Evolutionary conservation across 2,113 vertebrate genomes (phyloP).

Genomic region (Grantiella picta): DNA sequence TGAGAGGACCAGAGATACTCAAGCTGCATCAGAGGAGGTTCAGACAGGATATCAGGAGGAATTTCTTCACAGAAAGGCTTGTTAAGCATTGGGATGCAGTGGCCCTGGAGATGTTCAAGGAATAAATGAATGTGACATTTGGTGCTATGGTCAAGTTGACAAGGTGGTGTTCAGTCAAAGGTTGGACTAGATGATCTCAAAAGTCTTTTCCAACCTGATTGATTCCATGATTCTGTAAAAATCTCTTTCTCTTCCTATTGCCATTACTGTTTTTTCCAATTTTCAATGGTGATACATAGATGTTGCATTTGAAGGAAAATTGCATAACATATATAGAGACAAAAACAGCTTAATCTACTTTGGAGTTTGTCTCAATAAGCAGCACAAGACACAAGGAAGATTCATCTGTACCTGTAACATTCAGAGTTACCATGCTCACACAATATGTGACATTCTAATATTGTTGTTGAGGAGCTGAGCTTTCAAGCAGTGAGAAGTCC

Average conservation of each 20-base stretch:
- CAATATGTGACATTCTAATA: neutral
- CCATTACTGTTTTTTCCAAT: neutral
- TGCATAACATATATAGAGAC: neutral
- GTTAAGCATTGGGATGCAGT: neutral
- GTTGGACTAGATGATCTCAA: neutral
- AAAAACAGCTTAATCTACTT: neutral
- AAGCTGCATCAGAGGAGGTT: neutral
- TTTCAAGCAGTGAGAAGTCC: neutral
- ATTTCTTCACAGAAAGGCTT: neutral
- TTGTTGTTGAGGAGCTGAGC: neutral
- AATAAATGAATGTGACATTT: neutral
- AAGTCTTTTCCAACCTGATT: neutral
- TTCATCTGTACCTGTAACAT: neutral
- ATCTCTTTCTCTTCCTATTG: too few relatives aligned
- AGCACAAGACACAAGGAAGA: neutral
- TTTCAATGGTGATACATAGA: neutral
- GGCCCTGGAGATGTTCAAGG: neutral
- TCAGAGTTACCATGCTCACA: fast-evolving
- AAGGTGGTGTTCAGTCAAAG: neutral
- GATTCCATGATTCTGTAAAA: neutral
- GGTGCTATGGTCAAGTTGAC: neutral
- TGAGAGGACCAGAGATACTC: neutral
- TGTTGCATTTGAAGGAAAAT: neutral
- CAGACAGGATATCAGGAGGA: neutral
- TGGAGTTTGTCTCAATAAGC: neutral